phyloP scores from a whole-genome alignment of 2,797 vertebrate species.

The Sebastes elongatus region DNA sequence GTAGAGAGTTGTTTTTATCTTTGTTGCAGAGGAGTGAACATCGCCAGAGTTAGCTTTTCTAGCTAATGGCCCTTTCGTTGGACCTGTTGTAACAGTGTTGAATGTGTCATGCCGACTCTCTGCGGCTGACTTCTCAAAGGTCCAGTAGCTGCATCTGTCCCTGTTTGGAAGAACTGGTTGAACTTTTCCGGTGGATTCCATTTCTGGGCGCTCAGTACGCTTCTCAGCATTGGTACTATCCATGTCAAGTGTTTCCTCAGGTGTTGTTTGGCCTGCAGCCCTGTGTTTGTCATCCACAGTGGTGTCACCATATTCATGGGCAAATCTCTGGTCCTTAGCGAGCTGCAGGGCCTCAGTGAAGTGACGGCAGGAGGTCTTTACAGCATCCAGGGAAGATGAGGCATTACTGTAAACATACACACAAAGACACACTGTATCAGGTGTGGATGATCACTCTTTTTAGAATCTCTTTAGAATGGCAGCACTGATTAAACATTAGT shows the following conservation, averaged over 20 bases:
- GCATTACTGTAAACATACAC: conserved; percentile 56
- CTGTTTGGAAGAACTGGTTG: background rate
- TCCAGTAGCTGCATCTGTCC: background rate
- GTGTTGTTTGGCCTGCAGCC: conserved; percentile 3
- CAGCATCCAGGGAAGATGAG: conserved; percentile 66
- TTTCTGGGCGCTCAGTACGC: conserved; percentile 37
- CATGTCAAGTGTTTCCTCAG: background rate
- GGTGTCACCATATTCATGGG: conserved; percentile 84
- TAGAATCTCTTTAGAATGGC: background rate
- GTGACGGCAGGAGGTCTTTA: conserved; percentile 73
- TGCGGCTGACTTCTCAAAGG: background rate
- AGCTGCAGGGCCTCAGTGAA: conserved; percentile 81
- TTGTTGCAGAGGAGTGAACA: conserved; percentile 23
- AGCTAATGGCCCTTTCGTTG: background rate
- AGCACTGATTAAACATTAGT: background rate
- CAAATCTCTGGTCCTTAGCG: conserved; percentile 84
- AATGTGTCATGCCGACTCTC: background rate
- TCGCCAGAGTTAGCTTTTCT: background rate
- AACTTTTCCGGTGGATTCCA: conserved; percentile 29
- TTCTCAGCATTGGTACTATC: background rate
- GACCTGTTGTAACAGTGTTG: background rate
- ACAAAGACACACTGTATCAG: background rate
- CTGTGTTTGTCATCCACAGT: conserved; percentile 44
- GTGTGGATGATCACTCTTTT: background rate
- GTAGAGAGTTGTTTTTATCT: background rate